Percentiles rank a stretch among this genome's conserved stretches.
Conservation (phyloP, 2,113 vertebrate species). For the Perca flavescens region DNA sequence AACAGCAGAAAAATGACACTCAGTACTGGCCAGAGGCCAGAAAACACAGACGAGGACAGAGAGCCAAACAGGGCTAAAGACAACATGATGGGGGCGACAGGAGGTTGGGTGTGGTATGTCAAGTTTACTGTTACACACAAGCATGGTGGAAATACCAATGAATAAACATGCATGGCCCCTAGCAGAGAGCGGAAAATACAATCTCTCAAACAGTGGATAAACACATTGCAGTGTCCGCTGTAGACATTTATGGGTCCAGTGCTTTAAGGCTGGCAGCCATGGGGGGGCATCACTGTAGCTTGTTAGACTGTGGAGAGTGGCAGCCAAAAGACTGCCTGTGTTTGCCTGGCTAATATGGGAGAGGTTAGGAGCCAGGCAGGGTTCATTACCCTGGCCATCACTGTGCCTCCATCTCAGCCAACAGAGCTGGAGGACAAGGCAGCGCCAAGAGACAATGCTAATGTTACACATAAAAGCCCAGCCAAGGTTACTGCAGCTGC, state of each 20-base stretch:
- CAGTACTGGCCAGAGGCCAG: constrained; percentile 51
- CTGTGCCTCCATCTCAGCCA: constrained; percentile 49
- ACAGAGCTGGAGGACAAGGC: constrained; percentile 36
- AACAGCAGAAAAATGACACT: constrained; percentile 57
- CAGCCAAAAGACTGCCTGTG: constrained; percentile 65
- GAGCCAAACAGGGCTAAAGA: constrained; percentile 22
- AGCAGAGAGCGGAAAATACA: constrained; percentile 18
- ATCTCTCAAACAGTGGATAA: constrained; percentile 43
- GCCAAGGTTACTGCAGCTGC: neutral
- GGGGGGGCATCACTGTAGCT: constrained; percentile 45
- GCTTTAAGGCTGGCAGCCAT: constrained; percentile 54
- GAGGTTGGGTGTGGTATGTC: constrained; percentile 18
- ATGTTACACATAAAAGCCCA: neutral
- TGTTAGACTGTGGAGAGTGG: constrained; percentile 52
- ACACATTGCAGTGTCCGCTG: constrained; percentile 18
- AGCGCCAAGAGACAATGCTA: constrained; percentile 30
- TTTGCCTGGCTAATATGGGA: constrained; percentile 61
- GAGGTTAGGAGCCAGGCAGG: constrained; percentile 55
- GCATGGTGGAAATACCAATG: neutral
- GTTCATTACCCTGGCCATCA: constrained; percentile 57
- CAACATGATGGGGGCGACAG: constrained; percentile 5
- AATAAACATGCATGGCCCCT: constrained; percentile 25
- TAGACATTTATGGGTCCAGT: constrained; percentile 45
- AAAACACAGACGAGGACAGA: constrained; percentile 37
- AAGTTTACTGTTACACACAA: constrained; percentile 26